Conservation (phyloP, 2,797 vertebrate species). For the Dryobates pubescens region DNA sequence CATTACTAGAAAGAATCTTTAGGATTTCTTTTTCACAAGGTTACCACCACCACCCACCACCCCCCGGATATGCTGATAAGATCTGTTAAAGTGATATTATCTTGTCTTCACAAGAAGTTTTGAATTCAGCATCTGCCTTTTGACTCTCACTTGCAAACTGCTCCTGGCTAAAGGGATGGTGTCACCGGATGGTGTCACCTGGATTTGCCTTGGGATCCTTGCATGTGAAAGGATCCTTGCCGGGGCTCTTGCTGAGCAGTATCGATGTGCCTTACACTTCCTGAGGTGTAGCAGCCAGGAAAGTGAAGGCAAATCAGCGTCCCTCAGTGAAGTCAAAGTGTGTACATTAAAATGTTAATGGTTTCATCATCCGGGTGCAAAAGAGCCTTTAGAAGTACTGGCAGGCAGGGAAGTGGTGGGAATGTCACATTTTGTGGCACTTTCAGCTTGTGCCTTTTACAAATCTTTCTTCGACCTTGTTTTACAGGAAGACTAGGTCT, state of each 20-base stretch:
- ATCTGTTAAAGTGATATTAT: neutral
- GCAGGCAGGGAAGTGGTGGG: neutral
- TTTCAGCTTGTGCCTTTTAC: neutral
- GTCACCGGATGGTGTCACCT: neutral
- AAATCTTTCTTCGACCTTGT: neutral
- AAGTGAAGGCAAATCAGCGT: neutral
- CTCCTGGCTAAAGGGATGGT: neutral
- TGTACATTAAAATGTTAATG: constrained; percentile 37
- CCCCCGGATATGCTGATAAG: neutral
- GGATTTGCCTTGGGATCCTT: neutral
- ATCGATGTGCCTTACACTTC: neutral
- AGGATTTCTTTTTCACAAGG: neutral
- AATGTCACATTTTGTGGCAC: neutral
- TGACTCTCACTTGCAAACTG: neutral
- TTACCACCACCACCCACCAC: no score
- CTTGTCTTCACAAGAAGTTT: neutral
- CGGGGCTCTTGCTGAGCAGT: neutral
- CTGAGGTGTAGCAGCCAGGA: neutral
- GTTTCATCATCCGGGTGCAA: constrained; percentile 20
- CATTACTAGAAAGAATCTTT: neutral
- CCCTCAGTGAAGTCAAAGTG: neutral
- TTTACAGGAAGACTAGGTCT: neutral
- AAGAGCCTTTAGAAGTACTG: neutral
- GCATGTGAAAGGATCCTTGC: constrained; percentile 19
- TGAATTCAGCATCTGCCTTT: neutral